A percentile compares a stretch with the other conserved stretches of the same genome.
These are phyloP conservation scores for Harpegnathos saltator DNA, from an alignment of 1,140 invertebrate genomes.

Conservation along the genomic window DNA sequence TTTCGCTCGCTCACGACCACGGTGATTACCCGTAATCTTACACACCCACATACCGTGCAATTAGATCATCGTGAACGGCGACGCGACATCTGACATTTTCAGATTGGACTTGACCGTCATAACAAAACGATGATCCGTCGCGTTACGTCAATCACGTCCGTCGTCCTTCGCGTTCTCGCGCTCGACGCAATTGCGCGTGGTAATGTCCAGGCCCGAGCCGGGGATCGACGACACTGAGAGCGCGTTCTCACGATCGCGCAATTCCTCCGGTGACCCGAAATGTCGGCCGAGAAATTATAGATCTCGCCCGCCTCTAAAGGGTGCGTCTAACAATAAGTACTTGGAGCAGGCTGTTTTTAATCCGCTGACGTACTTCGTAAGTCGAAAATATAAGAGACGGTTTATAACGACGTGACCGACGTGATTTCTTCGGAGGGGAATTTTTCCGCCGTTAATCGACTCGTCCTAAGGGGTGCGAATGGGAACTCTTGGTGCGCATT, in stretches of 20 bases:
- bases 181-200: constrained; percentile 36
- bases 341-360: constrained; percentile 24
- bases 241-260: constrained; percentile 37
- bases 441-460: constrained; percentile 6
- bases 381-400: neutral
- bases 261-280: constrained; percentile 26
- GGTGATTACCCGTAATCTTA: constrained; percentile 22
- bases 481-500: no score
- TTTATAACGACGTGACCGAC: no score
- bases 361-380: constrained; percentile 13
- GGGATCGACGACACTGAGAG: neutral
- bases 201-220: constrained; percentile 13
- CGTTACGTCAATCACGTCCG: constrained; percentile 25
- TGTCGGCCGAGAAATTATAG: constrained; percentile 19
- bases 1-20: no score
- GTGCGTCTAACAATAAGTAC: constrained; percentile 38
- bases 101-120: constrained; percentile 35
- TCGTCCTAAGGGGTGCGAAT: neutral
- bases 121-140: constrained; percentile 28
- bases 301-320: neutral
- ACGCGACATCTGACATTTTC: constrained; percentile 46
- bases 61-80: constrained; percentile 31
- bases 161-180: constrained; percentile 31
- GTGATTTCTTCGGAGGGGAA: neutral
- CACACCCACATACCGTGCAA: constrained; percentile 22